phyloP scores from a whole-genome alignment of 2,113 vertebrate genomes.

The Excalfactoria chinensis region DNA sequence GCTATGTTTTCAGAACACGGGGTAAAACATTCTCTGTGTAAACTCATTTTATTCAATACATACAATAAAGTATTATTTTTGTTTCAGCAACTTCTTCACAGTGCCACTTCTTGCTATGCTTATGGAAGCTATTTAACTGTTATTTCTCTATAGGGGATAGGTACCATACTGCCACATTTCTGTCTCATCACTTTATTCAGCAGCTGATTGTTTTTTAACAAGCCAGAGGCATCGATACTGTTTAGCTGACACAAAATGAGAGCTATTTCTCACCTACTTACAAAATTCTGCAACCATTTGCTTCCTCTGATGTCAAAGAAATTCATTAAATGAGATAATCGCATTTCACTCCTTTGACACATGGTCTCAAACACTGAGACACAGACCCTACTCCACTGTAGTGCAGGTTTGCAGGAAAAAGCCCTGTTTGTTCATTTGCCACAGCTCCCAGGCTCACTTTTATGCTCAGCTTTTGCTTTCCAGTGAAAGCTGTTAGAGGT shows the following conservation, averaged over 20 bases:
- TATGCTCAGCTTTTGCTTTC: neutral
- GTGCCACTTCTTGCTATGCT: neutral
- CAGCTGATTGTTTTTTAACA: neutral
- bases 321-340: neutral
- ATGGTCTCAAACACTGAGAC: neutral
- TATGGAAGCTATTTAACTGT: neutral
- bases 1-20: neutral
- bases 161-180: neutral
- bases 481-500: neutral
- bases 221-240: neutral
- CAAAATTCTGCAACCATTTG: neutral
- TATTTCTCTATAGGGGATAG: neutral
- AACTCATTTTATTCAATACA: neutral
- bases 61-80: neutral
- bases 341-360: neutral
- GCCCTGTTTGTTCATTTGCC: neutral
- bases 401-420: neutral
- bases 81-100: neutral
- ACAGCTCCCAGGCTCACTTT: accelerated
- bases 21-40: neutral
- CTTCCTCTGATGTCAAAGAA: neutral
- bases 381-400: neutral
- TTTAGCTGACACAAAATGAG: neutral
- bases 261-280: neutral
- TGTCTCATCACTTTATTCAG: neutral